Conservation (phyloP, 2,113 vertebrate genomes). For the Heterochromis multidens region DNA sequence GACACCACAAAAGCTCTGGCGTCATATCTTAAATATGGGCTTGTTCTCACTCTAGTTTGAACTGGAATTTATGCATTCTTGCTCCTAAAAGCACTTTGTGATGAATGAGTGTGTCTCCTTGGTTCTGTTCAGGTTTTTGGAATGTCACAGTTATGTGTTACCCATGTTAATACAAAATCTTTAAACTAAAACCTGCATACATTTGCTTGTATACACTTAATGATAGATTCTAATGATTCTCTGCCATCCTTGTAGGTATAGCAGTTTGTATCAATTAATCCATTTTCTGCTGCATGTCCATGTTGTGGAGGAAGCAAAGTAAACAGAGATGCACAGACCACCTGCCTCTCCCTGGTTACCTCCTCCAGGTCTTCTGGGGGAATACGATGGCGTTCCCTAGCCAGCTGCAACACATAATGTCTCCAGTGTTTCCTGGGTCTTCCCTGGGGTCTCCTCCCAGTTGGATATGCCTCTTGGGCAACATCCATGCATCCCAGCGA, state of each 20-base stretch:
- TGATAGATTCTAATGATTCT: not conserved
- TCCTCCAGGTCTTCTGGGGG: not conserved
- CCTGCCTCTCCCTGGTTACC: not conserved
- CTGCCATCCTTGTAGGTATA: not conserved
- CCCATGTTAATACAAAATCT: not conserved
- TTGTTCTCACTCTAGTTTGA: not conserved
- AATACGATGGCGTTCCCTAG: not conserved
- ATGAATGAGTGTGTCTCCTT: not conserved
- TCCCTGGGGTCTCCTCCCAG: not conserved
- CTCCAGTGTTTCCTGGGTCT: not conserved
- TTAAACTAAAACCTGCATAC: not conserved
- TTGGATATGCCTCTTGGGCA: not conserved
- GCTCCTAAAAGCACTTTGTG: not conserved
- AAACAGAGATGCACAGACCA: not conserved
- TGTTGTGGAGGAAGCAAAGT: not conserved
- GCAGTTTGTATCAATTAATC: not conserved
- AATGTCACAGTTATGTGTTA: not conserved
- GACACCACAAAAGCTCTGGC: not conserved
- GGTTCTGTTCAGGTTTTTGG: not conserved
- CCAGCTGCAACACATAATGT: not conserved
- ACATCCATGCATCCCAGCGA: not conserved
- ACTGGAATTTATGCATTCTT: not conserved
- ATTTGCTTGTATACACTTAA: not conserved
- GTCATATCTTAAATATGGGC: conserved; percentile 10
- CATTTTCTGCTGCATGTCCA: not conserved